A percentile compares a stretch with the other conserved stretches of the same genome.
Evolutionary conservation across 2,797 vertebrate genomes (phyloP).

Genomic region (Danio kyathit): DNA sequence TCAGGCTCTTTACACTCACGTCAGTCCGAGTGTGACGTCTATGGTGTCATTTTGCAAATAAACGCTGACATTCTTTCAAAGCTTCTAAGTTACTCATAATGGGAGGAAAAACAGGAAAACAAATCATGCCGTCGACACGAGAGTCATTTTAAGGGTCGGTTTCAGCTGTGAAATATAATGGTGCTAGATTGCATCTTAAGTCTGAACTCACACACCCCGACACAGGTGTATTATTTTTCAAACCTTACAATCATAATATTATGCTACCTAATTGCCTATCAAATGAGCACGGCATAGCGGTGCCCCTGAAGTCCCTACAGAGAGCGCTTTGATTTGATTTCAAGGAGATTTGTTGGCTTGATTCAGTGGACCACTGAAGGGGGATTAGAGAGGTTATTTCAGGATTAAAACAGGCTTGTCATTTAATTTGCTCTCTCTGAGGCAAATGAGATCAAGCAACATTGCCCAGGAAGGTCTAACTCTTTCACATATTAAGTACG

Average conservation of each 20-base stretch:
- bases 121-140: conserved; percentile 1
- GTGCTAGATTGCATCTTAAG: neutral
- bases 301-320: conserved; percentile 34
- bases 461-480: conserved; percentile 23
- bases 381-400: conserved; percentile 43
- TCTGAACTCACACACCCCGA: neutral
- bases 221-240: conserved; percentile 9
- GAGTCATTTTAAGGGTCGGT: neutral
- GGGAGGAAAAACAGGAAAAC: neutral
- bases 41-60: conserved; percentile 20
- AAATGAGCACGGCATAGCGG: conserved; percentile 18
- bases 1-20: conserved; percentile 27
- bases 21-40: conserved; percentile 11
- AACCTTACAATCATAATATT: conserved; percentile 26
- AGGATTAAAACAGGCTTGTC: conserved; percentile 44
- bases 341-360: conserved; percentile 46
- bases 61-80: conserved; percentile 1
- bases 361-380: conserved; percentile 38
- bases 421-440: conserved; percentile 43
- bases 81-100: conserved; percentile 18
- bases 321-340: conserved; percentile 50
- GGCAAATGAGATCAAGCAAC: conserved; percentile 38
- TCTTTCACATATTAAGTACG: conserved; percentile 27
- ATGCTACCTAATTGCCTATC: conserved; percentile 35
- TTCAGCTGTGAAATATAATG: conserved; percentile 5